phyloP scores from a whole-genome alignment of 2,888 invertebrate species.

The Drosophila maculinotata region DNA sequence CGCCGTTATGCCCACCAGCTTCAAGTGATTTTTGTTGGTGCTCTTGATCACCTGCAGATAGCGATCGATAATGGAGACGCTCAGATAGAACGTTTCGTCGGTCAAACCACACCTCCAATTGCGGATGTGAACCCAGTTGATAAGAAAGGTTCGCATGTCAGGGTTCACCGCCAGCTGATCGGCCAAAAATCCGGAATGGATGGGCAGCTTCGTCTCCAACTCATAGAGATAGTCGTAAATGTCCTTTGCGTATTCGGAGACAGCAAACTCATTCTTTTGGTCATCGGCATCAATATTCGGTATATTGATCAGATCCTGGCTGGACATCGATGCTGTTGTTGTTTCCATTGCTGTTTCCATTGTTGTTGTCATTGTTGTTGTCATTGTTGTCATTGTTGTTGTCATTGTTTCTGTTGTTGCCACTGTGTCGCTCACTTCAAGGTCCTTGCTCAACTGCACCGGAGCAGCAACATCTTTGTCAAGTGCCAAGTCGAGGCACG shows the following conservation, averaged over 20 bases:
- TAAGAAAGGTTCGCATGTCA: conserved; percentile 95
- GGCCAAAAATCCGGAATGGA: conserved; percentile 88
- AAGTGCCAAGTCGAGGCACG: conserved; percentile 53
- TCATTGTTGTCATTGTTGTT: no score
- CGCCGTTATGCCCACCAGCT: conserved; percentile 95
- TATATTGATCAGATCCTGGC: conserved; percentile 82
- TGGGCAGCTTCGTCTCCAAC: conserved; percentile 89
- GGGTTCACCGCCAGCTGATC: conserved; percentile 89
- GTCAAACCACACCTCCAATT: conserved; percentile 95
- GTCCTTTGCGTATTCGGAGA: conserved; percentile 94
- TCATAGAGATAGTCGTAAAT: conserved; percentile 93
- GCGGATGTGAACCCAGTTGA: conserved; percentile 98
- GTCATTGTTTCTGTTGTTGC: conserved; percentile 39
- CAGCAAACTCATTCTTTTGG: conserved; percentile 90
- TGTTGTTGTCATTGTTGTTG: neutral
- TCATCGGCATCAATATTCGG: conserved; percentile 92
- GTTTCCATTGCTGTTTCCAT: neutral
- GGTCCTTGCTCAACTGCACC: no score
- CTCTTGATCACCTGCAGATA: conserved; percentile 89
- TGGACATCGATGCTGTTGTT: conserved; percentile 56
- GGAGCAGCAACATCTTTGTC: conserved; percentile 8
- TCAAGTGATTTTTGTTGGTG: conserved; percentile 90
- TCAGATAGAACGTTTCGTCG: conserved; percentile 95
- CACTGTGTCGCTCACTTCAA: no score
- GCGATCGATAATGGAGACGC: conserved; percentile 94